phyloP scores from a whole-genome alignment of 2,113 vertebrate species.

The Cercocebus atys region DNA sequence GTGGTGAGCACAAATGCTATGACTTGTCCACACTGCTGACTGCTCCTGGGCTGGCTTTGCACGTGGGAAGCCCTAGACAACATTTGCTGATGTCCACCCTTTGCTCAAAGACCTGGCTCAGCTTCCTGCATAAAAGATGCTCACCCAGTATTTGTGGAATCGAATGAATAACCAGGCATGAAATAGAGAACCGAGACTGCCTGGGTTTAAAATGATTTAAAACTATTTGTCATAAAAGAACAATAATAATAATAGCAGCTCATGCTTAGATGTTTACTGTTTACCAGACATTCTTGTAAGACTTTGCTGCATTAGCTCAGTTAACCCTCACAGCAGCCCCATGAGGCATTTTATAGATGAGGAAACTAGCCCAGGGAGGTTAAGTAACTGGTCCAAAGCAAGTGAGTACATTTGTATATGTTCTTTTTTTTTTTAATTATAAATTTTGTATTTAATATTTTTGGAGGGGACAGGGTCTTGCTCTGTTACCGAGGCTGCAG shows the following conservation, averaged over 20 bases:
- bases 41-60: background rate
- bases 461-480: too few species aligned
- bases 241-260: background rate
- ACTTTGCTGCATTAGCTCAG: background rate
- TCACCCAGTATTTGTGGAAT: background rate
- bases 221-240: background rate
- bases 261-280: background rate
- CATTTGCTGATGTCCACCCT: background rate
- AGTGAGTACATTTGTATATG: background rate
- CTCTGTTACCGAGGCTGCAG: too few species aligned
- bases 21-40: background rate
- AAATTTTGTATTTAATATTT: too few species aligned
- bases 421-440: background rate
- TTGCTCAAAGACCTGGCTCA: background rate
- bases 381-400: background rate
- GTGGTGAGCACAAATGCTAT: background rate
- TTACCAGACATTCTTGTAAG: background rate
- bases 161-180: background rate
- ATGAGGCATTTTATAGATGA: background rate
- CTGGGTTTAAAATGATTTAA: background rate
- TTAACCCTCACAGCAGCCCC: background rate
- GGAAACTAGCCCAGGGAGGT: background rate
- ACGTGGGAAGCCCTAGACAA: background rate
- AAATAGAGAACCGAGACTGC: background rate
- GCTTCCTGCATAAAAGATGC: background rate